phyloP scores from a whole-genome alignment of 2,888 invertebrate genomes.

The Temnothorax unifasciatus region DNA sequence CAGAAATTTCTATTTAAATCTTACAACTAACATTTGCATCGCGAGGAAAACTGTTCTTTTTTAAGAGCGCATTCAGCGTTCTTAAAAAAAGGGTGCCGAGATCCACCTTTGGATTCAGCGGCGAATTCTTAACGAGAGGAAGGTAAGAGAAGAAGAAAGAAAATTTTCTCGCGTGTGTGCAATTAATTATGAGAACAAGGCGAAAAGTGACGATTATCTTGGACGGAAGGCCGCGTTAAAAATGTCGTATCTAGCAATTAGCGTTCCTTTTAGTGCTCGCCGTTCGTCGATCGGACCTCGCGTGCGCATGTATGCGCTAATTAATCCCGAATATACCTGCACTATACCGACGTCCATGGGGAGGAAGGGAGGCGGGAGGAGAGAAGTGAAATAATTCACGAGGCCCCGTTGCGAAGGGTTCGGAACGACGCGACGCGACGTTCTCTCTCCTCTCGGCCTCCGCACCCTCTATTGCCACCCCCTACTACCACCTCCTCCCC shows the following conservation, averaged over 20 bases:
- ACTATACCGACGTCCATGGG: conserved; percentile 41
- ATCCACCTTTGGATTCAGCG: not conserved
- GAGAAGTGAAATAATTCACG: conserved; percentile 69
- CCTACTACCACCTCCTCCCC: not conserved
- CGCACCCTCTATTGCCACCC: conserved; percentile 32
- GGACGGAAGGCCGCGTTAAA: conserved; percentile 46
- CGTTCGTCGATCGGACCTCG: conserved; percentile 30
- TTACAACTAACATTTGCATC: conserved; percentile 5
- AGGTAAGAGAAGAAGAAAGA: not conserved
- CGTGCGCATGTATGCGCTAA: conserved; percentile 63
- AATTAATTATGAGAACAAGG: conserved; percentile 52
- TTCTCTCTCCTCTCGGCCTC: conserved; percentile 29
- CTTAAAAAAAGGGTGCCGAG: not conserved
- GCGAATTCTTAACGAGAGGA: not conserved
- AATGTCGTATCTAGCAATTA: conserved; percentile 59
- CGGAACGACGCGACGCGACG: conserved; percentile 49
- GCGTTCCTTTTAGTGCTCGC: conserved; percentile 50
- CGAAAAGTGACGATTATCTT: conserved; percentile 23
- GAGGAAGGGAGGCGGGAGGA: conserved; percentile 37
- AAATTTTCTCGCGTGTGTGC: conserved; percentile 27
- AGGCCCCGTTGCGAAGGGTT: conserved; percentile 63
- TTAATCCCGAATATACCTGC: conserved; percentile 72
- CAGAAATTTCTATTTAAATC: not conserved
- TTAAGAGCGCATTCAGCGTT: not conserved
- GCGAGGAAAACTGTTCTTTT: not conserved